Percentiles rank a stretch among this genome's conserved stretches.
These are phyloP conservation scores for Galagoides demidoff DNA, from an alignment of 2,797 vertebrate genomes.

Conservation along the genomic window DNA sequence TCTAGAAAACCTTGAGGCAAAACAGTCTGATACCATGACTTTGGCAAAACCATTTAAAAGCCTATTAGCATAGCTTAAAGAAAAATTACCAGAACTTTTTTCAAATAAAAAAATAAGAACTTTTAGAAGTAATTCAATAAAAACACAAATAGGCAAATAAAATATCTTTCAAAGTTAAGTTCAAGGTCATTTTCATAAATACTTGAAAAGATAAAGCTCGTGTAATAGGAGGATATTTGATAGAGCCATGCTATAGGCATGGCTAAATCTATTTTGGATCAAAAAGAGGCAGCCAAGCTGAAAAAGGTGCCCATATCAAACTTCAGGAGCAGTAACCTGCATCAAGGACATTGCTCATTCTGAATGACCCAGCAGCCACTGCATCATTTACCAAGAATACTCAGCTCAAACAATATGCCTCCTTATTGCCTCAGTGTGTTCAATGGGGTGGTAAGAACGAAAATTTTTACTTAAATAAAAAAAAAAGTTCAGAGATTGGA, in stretches of 20 bases:
- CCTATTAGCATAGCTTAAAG: not conserved
- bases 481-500: slow-evolving; percentile 15
- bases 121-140: slow-evolving; percentile 34
- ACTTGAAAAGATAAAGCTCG: slow-evolving; percentile 40
- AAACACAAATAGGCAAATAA: slow-evolving; percentile 60
- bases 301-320: slow-evolving; percentile 26
- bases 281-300: slow-evolving; percentile 63
- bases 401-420: slow-evolving; percentile 23
- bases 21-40: not conserved
- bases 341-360: not conserved
- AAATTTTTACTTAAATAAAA: slow-evolving; percentile 48
- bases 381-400: slow-evolving; percentile 45
- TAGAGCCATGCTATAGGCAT: not conserved
- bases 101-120: not conserved
- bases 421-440: slow-evolving; percentile 38
- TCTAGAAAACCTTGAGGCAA: not conserved
- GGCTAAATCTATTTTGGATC: slow-evolving; percentile 62
- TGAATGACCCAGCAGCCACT: not conserved
- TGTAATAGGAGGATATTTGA: slow-evolving; percentile 49
- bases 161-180: slow-evolving; percentile 62
- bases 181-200: slow-evolving; percentile 70
- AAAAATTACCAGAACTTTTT: not conserved
- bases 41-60: slow-evolving; percentile 16
- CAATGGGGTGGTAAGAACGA: slow-evolving; percentile 22
- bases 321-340: not conserved